phyloP scores from a whole-genome alignment of 2,888 invertebrate species.

The Cerastoderma edule region DNA sequence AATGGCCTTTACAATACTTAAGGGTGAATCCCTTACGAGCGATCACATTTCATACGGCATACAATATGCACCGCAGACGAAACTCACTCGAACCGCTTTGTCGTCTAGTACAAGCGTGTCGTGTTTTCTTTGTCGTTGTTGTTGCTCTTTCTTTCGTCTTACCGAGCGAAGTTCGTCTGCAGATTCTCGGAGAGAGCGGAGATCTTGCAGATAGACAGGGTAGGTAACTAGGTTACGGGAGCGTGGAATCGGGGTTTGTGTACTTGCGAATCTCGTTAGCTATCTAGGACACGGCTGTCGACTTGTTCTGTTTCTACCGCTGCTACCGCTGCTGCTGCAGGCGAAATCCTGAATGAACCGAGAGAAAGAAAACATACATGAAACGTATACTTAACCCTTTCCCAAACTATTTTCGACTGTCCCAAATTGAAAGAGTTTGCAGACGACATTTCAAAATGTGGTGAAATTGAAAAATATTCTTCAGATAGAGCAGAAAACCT shows the following conservation, averaged over 20 bases:
- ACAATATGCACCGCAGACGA: background rate
- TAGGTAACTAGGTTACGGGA: conserved; percentile 8
- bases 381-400: too few species aligned
- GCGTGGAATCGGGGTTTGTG: background rate
- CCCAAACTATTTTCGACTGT: too few species aligned
- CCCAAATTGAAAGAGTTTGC: too few species aligned
- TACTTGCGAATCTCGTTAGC: background rate
- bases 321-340: background rate
- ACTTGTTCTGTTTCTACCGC: too few species aligned
- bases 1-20: too few species aligned
- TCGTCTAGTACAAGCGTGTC: background rate
- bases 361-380: background rate
- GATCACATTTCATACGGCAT: background rate
- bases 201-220: conserved; percentile 10
- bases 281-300: conserved; percentile 14
- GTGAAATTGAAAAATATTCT: too few species aligned
- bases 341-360: conserved; percentile 4
- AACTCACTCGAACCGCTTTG: background rate
- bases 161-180: conserved; percentile 4
- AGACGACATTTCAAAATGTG: too few species aligned
- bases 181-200: background rate
- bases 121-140: too few species aligned
- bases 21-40: too few species aligned
- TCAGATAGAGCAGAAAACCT: too few species aligned
- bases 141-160: background rate